Evolutionary conservation across 2,113 vertebrate species (phyloP), one percentile per base, ranked within the genome.

Genomic region (Nansenia antarctica): DNA sequence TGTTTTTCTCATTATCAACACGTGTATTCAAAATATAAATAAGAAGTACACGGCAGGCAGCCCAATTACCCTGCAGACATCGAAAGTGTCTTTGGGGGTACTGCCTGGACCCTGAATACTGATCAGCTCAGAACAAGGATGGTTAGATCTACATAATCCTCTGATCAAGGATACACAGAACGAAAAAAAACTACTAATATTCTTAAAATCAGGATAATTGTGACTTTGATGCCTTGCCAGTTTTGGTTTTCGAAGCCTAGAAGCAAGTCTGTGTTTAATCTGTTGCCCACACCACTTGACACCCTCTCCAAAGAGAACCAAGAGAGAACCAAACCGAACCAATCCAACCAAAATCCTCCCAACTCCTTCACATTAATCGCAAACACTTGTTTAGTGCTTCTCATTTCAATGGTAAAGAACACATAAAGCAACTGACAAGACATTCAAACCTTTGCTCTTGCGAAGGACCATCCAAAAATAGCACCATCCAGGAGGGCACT

Each of bases 71-170:
- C 47, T 53, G 2, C 15, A 47, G 30, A 35, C 30, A 53, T 31
- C 14, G 47, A 18, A 31, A 37, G 30, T 30, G 18, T 35, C 58
- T 60, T 60, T 20, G 47, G 52, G 45, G 47, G 30, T 32, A 20
- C 63, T 34, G 45, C 9, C 29, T 34, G 12, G 37, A 15, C 37
- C 15, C 18, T 12, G 63, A 31, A 65, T 34, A 53, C 20, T 53
- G 31, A 53, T 34, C 0, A 31, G n/a, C 12, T 18, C 30, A 20
- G 11, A 53, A 52, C n/a, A 22, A 29, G 15, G 47, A 15, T 32
- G n/a, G n/a, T 31, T 53, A 26, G 47, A 65, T 52, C 20, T 31
- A 24, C 63, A 52, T 53, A 65, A 53, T 34, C 47, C 63, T 20
- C 27, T 54, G 45, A 65, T 53, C 47, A 35, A 22, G 30, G 18